A percentile compares a stretch with the other conserved stretches of the same genome.
These are phyloP conservation scores for Otus sunia DNA, from an alignment of 2,113 vertebrate genomes.

Conservation along the genomic window DNA sequence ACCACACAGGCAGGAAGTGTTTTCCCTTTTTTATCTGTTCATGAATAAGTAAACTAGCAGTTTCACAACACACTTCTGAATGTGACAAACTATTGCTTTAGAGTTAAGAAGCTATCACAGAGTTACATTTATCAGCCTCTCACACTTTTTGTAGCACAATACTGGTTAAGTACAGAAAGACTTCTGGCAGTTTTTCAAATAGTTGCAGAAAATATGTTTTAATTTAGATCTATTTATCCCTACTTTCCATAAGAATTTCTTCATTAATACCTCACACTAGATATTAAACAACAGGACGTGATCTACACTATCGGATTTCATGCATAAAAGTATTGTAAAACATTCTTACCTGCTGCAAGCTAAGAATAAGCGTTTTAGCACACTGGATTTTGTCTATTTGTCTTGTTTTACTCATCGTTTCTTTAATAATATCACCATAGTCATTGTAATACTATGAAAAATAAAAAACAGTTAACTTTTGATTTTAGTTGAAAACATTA, in stretches of 20 bases:
- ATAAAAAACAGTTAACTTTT: neutral
- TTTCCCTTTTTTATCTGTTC: neutral
- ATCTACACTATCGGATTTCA: neutral
- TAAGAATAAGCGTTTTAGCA: conserved; percentile 98
- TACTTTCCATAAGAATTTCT: neutral
- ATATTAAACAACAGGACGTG: neutral
- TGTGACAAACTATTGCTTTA: accelerated
- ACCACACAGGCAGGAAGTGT: neutral
- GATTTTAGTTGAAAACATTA: neutral
- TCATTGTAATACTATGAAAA: conserved; percentile 95
- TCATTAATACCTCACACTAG: neutral
- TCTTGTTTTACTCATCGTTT: conserved; percentile 98
- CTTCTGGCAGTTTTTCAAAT: neutral
- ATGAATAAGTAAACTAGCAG: neutral
- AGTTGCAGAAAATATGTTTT: neutral
- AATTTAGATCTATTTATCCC: neutral
- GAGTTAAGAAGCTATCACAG: neutral
- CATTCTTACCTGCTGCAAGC: conserved; percentile 93
- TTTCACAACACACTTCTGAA: neutral
- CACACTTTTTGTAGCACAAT: neutral
- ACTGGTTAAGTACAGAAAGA: neutral
- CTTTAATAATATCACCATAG: conserved; percentile 98
- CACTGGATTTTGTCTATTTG: conserved; percentile 99
- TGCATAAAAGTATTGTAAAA: neutral
- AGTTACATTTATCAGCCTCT: neutral